Conservation (phyloP, 1,140 invertebrate genomes). For the Drosophila murphyi region DNA sequence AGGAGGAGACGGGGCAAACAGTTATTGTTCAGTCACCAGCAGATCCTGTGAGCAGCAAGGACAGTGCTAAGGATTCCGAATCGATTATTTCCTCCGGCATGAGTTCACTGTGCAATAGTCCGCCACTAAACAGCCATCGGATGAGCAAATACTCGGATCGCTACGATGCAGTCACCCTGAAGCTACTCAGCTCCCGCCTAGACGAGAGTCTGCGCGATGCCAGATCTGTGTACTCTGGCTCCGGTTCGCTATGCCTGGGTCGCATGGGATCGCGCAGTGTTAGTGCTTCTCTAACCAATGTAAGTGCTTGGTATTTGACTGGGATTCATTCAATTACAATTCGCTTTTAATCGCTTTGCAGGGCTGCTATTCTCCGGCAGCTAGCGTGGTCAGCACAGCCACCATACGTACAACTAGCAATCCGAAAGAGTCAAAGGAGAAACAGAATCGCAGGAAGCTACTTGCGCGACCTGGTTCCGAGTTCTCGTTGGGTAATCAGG, state of each 20-base stretch:
- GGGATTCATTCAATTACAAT: too few species aligned
- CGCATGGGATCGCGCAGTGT: constrained; percentile 68
- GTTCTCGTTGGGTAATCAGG: constrained; percentile 88
- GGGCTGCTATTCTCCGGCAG: constrained; percentile 89
- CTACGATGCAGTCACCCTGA: constrained; percentile 74
- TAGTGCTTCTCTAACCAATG: constrained; percentile 80
- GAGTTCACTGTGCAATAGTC: constrained; percentile 79
- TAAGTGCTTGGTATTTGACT: constrained; percentile 43
- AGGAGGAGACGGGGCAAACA: constrained; percentile 20
- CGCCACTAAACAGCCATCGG: constrained; percentile 70
- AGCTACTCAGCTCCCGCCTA: constrained; percentile 65
- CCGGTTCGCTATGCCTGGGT: constrained; percentile 58
- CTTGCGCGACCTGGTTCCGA: constrained; percentile 89
- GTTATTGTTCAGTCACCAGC: constrained; percentile 4
- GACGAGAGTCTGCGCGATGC: constrained; percentile 75
- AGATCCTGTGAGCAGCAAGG: constrained; percentile 63
- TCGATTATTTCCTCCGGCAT: constrained; percentile 80
- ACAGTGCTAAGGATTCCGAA: constrained; percentile 73
- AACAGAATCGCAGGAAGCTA: constrained; percentile 89
- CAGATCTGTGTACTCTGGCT: constrained; percentile 61
- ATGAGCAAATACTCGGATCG: constrained; percentile 76
- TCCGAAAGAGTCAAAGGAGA: constrained; percentile 91
- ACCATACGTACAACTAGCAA: constrained; percentile 88
- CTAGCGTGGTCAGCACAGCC: constrained; percentile 86
- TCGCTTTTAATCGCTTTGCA: constrained; percentile 64